Conservation (phyloP, 2,888 invertebrate genomes). For the Nycteola revayana region DNA sequence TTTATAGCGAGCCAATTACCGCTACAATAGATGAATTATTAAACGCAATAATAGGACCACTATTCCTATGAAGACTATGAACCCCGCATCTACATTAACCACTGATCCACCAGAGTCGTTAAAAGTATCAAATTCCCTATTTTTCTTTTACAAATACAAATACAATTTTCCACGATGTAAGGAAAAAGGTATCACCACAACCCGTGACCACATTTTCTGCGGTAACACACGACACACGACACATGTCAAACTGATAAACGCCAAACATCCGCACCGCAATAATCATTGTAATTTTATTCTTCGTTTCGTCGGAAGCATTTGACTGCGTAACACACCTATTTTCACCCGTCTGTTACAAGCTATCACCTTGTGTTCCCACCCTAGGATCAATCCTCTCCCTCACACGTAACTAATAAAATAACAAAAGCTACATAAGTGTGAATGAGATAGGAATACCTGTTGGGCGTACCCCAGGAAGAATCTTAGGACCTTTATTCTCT, state of each 20-base stretch:
- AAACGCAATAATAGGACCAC: no score
- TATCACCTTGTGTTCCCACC: slow-evolving; percentile 13
- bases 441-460: slow-evolving; percentile 35
- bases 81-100: no score
- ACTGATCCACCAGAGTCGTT: no score
- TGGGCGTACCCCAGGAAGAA: slow-evolving; percentile 32
- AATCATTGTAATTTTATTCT: slow-evolving; percentile 12
- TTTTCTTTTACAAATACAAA: no score
- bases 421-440: slow-evolving; percentile 14
- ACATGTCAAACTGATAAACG: slow-evolving; percentile 8
- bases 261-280: slow-evolving; percentile 7
- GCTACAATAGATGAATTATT: no score
- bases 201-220: no score
- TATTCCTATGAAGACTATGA: no score
- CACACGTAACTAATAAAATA: slow-evolving; percentile 12
- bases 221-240: no score
- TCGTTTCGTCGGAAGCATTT: slow-evolving; percentile 18
- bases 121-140: no score
- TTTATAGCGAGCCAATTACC: no score
- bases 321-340: slow-evolving; percentile 18
- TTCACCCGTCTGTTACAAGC: slow-evolving; percentile 25
- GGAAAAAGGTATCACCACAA: no score
- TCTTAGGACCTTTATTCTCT: slow-evolving; percentile 32
- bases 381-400: slow-evolving; percentile 26
- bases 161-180: no score